Evolutionary conservation across 1,140 invertebrate genomes (phyloP), one percentile per base, ranked within the genome.

Genomic region (Drosophila equinoxialis): DNA sequence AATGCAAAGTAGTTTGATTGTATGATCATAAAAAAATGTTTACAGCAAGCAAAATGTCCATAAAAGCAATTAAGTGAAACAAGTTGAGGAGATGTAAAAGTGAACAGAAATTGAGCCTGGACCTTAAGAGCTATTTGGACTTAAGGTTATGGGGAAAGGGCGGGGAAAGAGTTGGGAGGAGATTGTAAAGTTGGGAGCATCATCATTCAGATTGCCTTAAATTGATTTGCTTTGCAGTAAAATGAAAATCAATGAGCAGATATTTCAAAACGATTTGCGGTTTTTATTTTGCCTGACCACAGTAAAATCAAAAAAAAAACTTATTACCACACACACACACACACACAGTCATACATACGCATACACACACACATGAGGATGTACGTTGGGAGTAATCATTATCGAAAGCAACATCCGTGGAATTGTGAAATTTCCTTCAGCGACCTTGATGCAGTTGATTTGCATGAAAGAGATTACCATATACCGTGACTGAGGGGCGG

Each of bases 1-100:
- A 85, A 86, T 81, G 82, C 82, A 87, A 82, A 86, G 83, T 81
- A 79, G 66, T 83, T 82, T 83, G 83, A 87, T 86, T 82, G 83
- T 82, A 61, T 57, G 83, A 51, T 59, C 82, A 83, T 86, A 76
- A 85, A 84, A 63, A 61, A 84, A 83, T 41, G 71, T 86, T 86
- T 66, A 86, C 67, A 66, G 75, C 75, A 67, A 65, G 61, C 73
- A 80, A 71, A 84, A 72, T 71, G 81, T 74, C 70, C 79, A 82
- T 86, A 79, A 87, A 87, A 71, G 71, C 82, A 86, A 86, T 86
- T 86, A 87, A 66, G 41, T 60, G 58, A 77, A 85, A 81, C 63
- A 74, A 71, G 39, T 60, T 65, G 26, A 65, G 45, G 39, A 37
- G 55, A 39, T 35, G 64, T 68, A 41, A 77, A 42, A 65, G 63